Conservation (phyloP, 1,140 invertebrate species). For the Calliopsis andreniformis region DNA sequence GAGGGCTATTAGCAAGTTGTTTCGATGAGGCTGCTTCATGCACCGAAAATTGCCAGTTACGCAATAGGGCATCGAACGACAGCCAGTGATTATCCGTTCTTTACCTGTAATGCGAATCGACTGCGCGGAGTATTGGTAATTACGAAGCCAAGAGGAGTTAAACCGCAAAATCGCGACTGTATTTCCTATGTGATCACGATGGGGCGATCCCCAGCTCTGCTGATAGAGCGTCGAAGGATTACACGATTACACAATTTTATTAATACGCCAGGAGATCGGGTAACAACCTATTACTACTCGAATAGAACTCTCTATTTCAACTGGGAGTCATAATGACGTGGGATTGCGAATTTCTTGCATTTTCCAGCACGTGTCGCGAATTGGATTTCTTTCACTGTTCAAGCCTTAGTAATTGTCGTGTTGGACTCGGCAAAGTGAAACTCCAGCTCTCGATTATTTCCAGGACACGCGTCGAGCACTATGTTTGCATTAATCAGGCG, state of each 20-base stretch:
- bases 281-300: constrained; percentile 5
- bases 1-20: neutral
- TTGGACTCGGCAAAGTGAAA: constrained; percentile 45
- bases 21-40: neutral
- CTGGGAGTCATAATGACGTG: neutral
- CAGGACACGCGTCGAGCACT: constrained; percentile 20
- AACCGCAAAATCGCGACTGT: constrained; percentile 25
- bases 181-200: constrained; percentile 5
- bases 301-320: neutral
- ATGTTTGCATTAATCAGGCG: constrained; percentile 1
- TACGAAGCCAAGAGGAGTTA: constrained; percentile 27
- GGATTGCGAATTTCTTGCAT: neutral
- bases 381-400: constrained; percentile 38
- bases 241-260: constrained; percentile 26
- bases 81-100: constrained; percentile 27
- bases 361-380: constrained; percentile 53
- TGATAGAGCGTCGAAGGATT: neutral
- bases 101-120: constrained; percentile 32
- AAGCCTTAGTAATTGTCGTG: neutral
- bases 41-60: constrained; percentile 16
- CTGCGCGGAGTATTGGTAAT: constrained; percentile 30
- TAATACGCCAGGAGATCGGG: neutral
- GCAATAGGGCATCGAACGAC: constrained; percentile 34
- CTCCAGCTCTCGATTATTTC: constrained; percentile 47
- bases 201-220: neutral